Conservation (phyloP, 2,888 invertebrate genomes). For the Helobdella robusta region DNA sequence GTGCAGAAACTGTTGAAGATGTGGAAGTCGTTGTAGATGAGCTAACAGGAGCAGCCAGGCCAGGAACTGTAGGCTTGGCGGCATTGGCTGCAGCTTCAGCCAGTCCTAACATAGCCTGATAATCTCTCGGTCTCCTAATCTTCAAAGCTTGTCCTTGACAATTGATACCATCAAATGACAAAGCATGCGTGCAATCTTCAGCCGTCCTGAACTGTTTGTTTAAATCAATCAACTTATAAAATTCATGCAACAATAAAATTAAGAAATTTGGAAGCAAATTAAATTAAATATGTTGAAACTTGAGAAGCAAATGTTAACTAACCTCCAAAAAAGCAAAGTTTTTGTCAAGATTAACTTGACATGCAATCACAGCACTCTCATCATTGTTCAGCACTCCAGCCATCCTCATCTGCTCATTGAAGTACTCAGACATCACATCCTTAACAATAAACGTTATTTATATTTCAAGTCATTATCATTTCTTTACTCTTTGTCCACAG, state of each 20-base stretch:
- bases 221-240: neutral
- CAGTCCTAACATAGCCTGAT: slow-evolving; percentile 92
- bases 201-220: slow-evolving; percentile 69
- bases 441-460: slow-evolving; percentile 39
- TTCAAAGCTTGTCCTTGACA: slow-evolving; percentile 92
- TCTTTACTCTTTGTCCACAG: no score
- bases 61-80: slow-evolving; percentile 56
- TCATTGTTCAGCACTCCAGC: slow-evolving; percentile 93
- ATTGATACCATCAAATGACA: slow-evolving; percentile 98
- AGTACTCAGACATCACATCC: slow-evolving; percentile 89
- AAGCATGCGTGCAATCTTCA: slow-evolving; percentile 96
- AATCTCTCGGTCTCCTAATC: slow-evolving; percentile 92
- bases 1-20: no score
- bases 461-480: no score
- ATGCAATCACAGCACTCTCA: slow-evolving; percentile 94
- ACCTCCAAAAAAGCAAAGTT: slow-evolving; percentile 98
- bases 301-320: no score
- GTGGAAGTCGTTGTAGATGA: no score
- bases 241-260: neutral
- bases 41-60: no score
- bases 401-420: slow-evolving; percentile 95
- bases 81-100: slow-evolving; percentile 75
- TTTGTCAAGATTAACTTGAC: slow-evolving; percentile 96
- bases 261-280: no score
- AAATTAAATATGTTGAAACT: no score